phyloP scores from a whole-genome alignment of 2,113 vertebrate species.

The Tichodroma muraria region DNA sequence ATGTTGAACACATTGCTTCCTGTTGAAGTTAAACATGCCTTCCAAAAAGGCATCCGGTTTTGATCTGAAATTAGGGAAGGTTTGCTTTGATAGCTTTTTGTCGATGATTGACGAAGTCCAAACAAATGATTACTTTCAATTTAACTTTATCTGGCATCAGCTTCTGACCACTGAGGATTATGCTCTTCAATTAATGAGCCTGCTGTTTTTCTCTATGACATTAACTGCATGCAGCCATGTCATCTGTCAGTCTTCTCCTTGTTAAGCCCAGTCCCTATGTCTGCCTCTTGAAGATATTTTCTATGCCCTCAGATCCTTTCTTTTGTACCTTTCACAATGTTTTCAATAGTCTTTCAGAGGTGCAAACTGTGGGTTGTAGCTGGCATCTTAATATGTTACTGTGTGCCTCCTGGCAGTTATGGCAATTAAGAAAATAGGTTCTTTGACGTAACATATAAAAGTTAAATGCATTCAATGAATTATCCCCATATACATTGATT shows the following conservation, averaged over 20 bases:
- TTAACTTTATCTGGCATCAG: slow-evolving; percentile 4
- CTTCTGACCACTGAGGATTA: neutral
- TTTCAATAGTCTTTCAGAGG: neutral
- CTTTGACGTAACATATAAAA: neutral
- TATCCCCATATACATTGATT: neutral
- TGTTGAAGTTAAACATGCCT: slow-evolving; percentile 34
- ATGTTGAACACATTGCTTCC: slow-evolving; percentile 15
- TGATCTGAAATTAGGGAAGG: slow-evolving; percentile 33
- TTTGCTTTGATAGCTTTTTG: slow-evolving; percentile 32
- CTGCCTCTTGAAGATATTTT: neutral
- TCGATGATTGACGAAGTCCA: slow-evolving; percentile 7
- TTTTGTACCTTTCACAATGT: neutral
- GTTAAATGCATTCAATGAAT: neutral
- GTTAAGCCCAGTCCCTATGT: neutral
- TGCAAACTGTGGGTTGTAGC: neutral
- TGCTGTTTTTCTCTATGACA: neutral
- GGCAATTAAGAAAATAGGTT: neutral
- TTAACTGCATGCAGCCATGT: neutral
- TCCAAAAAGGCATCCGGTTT: slow-evolving; percentile 25
- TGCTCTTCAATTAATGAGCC: neutral
- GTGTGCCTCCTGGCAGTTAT: neutral
- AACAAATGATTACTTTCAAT: slow-evolving; percentile 29
- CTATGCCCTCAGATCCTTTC: neutral
- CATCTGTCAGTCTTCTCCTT: neutral
- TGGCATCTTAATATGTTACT: neutral